Conservation (phyloP, 2,113 vertebrate genomes). For the Scopus umbretta region DNA sequence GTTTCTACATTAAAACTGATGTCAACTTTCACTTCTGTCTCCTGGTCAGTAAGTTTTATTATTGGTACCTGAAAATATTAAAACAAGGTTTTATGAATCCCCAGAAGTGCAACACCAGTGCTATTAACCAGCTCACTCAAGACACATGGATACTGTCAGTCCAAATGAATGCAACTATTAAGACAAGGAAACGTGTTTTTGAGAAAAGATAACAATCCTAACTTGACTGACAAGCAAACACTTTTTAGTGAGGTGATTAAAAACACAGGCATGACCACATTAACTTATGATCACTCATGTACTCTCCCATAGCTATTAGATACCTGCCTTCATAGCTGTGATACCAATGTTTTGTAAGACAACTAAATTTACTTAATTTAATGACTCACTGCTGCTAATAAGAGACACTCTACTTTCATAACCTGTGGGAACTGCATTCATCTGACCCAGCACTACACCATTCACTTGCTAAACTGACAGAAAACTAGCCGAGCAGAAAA, state of each 20-base stretch:
- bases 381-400: neutral
- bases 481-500: neutral
- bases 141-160: neutral
- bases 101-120: neutral
- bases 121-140: neutral
- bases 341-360: neutral
- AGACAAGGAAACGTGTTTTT: neutral
- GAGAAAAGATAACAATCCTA: neutral
- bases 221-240: neutral
- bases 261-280: neutral
- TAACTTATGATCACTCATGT: neutral
- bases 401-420: neutral
- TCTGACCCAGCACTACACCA: neutral
- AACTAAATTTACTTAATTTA: neutral
- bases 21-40: slow-evolving; percentile 98
- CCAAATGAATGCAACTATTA: neutral
- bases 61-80: slow-evolving; percentile 87
- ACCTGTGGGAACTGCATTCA: neutral
- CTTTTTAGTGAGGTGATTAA: neutral
- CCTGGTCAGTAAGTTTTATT: slow-evolving; percentile 97
- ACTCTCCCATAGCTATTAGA: neutral
- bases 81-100: neutral
- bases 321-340: neutral
- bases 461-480: neutral
- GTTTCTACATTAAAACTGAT: slow-evolving; percentile 99